Evolutionary conservation across 2,113 vertebrate species (phyloP).

Genomic region (Vombatus ursinus): DNA sequence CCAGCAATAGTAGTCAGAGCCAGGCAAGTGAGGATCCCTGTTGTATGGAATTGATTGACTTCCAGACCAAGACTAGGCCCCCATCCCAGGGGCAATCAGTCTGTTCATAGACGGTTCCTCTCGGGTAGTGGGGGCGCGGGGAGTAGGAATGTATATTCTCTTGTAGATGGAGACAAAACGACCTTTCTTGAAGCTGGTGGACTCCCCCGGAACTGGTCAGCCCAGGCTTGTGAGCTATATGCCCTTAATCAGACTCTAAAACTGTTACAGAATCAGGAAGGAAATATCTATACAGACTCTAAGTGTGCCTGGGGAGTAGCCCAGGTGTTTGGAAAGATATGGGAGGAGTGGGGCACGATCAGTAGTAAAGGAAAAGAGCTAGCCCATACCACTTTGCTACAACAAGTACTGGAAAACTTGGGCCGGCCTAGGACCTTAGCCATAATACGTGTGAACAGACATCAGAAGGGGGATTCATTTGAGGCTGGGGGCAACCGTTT

Average conservation of each 20-base stretch:
- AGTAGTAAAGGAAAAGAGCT: neutral
- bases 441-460: neutral
- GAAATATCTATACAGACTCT: neutral
- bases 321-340: neutral
- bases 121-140: fast-evolving
- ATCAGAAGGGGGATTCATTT: neutral
- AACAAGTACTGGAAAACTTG: neutral
- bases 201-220: neutral
- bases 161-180: neutral
- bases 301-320: neutral
- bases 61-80: neutral
- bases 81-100: neutral
- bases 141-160: neutral
- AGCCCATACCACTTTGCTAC: fast-evolving
- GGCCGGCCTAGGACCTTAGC: fast-evolving
- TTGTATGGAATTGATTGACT: neutral
- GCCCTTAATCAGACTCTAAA: neutral
- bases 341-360: neutral
- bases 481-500: neutral
- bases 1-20: no score
- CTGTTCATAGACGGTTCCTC: neutral
- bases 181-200: fast-evolving
- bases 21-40: no score
- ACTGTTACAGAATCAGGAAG: fast-evolving
- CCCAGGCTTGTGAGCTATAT: neutral